Base-by-base conservation (phyloP, 1,140 invertebrate genomes). In the Nilaparvata lugens region DNA sequence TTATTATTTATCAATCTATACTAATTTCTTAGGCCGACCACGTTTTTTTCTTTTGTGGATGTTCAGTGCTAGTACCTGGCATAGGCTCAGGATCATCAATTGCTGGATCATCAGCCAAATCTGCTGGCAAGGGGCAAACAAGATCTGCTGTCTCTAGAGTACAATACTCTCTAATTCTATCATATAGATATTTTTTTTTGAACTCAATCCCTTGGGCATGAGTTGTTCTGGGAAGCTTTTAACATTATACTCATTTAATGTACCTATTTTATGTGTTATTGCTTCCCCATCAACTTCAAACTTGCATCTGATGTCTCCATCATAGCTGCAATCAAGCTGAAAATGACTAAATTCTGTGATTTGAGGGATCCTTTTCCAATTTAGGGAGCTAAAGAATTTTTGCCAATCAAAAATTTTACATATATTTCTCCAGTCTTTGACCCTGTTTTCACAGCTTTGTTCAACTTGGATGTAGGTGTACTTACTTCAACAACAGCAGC, bases 181-280 rank as follows among this genome's bases (percentile, higher is more conserved):
- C 52, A 28, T 52, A 59, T 23, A 59, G 35, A 31, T 59, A 59
- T 23, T 6, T n/a, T 52, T 59, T 59, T 25, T 43, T 52, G 23
- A 31, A 13, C 14, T 59, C 14, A 48, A 24, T 53, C 42, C 48
- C 11, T 31, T 7, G 7, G 25, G 25, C 58, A 19, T 25, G 52
- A 19, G n/a, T 52, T 21, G 16, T 3, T 14, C 23, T 24, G 23
- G 21, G 35, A 21, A 48, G 18, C 48, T 23, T 19, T 59, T 24
- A 51, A 52, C 16, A 31, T 31, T 28, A 5, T 28, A 4, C 13
- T 48, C 35, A 55, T 52, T 13, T 5, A 23, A 23, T 23, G 3
- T 4, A 18, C 14, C 52, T 53, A 19, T 53, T 18, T 53, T n/a
- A 21, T 18, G n/a, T 23, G 52, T 53, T 6, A 19, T 19, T 23